These are phyloP conservation scores for Karalla daura DNA, from an alignment of 2,797 vertebrate genomes.

Conservation along the genomic window DNA sequence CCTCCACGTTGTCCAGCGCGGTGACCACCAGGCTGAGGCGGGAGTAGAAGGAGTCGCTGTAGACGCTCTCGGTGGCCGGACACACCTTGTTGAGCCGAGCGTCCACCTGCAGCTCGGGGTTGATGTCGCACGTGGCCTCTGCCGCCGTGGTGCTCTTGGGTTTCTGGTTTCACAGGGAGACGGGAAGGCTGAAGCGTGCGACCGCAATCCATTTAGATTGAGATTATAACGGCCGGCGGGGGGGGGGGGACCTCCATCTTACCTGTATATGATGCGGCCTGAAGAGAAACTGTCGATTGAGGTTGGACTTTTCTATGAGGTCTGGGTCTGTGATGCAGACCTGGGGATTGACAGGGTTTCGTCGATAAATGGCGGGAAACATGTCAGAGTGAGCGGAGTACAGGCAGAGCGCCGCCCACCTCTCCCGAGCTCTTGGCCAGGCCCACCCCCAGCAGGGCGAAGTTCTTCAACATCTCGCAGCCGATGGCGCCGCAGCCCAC, in stretches of 20 bases:
- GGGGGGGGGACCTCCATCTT: not conserved
- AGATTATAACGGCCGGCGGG: not conserved
- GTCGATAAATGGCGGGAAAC: not conserved
- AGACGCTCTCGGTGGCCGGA: constrained; percentile 93
- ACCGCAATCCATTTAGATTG: too few species aligned
- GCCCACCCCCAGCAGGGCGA: constrained; percentile 94
- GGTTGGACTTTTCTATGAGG: constrained; percentile 98
- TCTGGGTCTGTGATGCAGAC: constrained; percentile 97
- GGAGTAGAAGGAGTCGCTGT: constrained; percentile 91
- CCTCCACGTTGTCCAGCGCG: constrained; percentile 97
- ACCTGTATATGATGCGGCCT: constrained; percentile 98
- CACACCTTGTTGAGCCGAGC: constrained; percentile 95
- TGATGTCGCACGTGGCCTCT: constrained; percentile 90
- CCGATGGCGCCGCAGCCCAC: constrained; percentile 98
- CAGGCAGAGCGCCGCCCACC: constrained; percentile 59
- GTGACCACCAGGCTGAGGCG: constrained; percentile 91
- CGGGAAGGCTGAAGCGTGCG: not conserved
- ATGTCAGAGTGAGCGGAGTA: not conserved
- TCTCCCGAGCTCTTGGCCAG: constrained; percentile 83
- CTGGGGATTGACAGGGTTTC: constrained; percentile 70
- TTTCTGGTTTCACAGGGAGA: constrained; percentile 81
- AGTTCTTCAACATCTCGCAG: constrained; percentile 99
- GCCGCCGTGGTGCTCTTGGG: constrained; percentile 97
- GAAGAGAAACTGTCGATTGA: constrained; percentile 98
- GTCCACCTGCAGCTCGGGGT: constrained; percentile 92